Base-by-base conservation (phyloP, 2,888 invertebrate species). In the Altica lythri region DNA sequence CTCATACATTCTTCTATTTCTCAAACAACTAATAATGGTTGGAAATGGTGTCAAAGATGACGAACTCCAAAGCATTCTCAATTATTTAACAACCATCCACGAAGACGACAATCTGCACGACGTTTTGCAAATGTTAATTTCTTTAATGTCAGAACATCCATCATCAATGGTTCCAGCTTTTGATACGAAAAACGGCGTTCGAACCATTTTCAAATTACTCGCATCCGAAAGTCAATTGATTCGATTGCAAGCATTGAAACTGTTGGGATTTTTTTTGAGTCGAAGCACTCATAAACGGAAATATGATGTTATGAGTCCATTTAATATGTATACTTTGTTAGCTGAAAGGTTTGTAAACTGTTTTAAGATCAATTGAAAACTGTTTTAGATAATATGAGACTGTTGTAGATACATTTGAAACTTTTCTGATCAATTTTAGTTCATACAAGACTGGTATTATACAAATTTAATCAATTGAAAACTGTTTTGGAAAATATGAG, bases 51-150 rank as follows among this genome's bases (percentile, higher is more conserved):
- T 96, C 32, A 95, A 97, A 76, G 98, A 99, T 72, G 99, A 99
- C 77, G 99, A 99, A 76, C 82, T 99, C 49, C 98, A 99, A 78
- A 95, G 95, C 68, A 92, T 99, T 73, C 84, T 99, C 56, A 99
- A 99, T 81, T 98, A 96, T 77, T 81, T 99, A 66, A 95, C 96
- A 19, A 98, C 97, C 56, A 93, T 97, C 82, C 92, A 97, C 74
- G 97, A 98, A 90, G 97, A 98, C 77, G 98, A 99, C 77, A 99
- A 99, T 77, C 83, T 99, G 56, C 95, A 96, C 73, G 99, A 99
- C 75, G 97, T 99, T 3, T 81, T 99, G 61, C 94, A 96, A 81
- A 92, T 97, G 88, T 81, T 96, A 66, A 97, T 98, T 75, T 92
- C 93, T 1, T 80, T 99, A 64, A 95, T 99, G 92, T 93, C 95